Evolutionary conservation across 2,113 vertebrate genomes (phyloP).

Genomic region (Antechinus flavipes): DNA sequence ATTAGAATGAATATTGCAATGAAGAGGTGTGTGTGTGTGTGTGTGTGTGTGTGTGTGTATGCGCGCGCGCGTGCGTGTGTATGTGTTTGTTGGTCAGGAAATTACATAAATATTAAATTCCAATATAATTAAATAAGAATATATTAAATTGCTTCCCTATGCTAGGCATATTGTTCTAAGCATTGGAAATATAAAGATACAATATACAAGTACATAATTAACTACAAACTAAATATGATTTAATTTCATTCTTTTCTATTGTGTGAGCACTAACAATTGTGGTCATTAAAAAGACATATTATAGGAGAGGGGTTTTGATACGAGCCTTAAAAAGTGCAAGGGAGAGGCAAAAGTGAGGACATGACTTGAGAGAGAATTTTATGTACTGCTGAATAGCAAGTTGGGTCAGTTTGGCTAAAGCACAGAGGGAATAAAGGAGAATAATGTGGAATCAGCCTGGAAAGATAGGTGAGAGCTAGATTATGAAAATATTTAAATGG

Average conservation of each 20-base stretch:
- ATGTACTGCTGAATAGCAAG: background rate
- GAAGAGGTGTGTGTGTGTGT: background rate
- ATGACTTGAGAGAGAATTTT: background rate
- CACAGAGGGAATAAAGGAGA: background rate
- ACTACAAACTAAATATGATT: background rate
- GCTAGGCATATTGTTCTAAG: background rate
- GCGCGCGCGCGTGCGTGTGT: background rate
- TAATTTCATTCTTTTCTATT: background rate
- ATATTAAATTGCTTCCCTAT: background rate
- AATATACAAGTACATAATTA: background rate
- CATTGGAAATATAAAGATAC: background rate
- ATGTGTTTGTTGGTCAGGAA: background rate
- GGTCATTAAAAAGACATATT: background rate
- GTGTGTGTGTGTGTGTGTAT: background rate
- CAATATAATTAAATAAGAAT: background rate
- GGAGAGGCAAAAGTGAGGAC: background rate
- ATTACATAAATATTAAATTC: background rate
- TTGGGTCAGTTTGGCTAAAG: background rate
- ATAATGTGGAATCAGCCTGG: background rate
- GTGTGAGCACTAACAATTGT: background rate
- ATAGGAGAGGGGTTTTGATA: background rate
- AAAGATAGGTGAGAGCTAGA: background rate
- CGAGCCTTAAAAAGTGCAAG: background rate
- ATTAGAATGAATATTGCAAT: background rate
- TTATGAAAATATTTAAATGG: background rate